phyloP scores from a whole-genome alignment of 2,888 invertebrate genomes.

The Dryobota labecula region DNA sequence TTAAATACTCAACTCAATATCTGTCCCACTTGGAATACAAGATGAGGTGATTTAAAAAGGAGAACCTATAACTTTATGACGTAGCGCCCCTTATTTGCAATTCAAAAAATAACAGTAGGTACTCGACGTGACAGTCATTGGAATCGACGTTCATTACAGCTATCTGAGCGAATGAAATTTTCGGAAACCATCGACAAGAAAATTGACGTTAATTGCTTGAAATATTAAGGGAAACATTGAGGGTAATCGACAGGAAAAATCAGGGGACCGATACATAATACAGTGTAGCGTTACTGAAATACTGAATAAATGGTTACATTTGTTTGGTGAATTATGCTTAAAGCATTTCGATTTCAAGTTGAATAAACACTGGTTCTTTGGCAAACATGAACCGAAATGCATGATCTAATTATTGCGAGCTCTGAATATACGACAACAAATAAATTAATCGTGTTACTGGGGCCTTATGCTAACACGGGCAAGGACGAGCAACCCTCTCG shows the following conservation, averaged over 20 bases:
- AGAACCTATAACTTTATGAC: conserved; percentile 59
- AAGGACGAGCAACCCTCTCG: conserved; percentile 77
- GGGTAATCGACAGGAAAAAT: conserved; percentile 72
- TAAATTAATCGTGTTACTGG: conserved; percentile 83
- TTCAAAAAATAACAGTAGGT: conserved; percentile 61
- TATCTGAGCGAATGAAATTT: conserved; percentile 70
- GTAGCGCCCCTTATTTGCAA: conserved; percentile 58
- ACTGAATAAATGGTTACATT: conserved; percentile 38
- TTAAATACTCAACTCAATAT: conserved; percentile 43
- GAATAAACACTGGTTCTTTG: conserved; percentile 59
- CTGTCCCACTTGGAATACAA: conserved; percentile 49
- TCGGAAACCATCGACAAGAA: conserved; percentile 69
- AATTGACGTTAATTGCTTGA: conserved; percentile 78
- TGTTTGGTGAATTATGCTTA: conserved; percentile 39
- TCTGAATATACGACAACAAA: conserved; percentile 79
- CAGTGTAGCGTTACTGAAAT: conserved; percentile 49
- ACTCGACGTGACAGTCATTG: conserved; percentile 68
- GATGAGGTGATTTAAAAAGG: conserved; percentile 57
- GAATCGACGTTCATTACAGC: conserved; percentile 70
- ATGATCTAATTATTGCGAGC: conserved; percentile 75
- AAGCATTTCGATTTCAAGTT: conserved; percentile 47
- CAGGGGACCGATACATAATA: conserved; percentile 63
- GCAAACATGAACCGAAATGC: conserved; percentile 63
- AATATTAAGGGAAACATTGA: conserved; percentile 73
- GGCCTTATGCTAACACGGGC: conserved; percentile 80